phyloP scores from a whole-genome alignment of 2,797 vertebrate genomes.

The Sebastiscus tertius region DNA sequence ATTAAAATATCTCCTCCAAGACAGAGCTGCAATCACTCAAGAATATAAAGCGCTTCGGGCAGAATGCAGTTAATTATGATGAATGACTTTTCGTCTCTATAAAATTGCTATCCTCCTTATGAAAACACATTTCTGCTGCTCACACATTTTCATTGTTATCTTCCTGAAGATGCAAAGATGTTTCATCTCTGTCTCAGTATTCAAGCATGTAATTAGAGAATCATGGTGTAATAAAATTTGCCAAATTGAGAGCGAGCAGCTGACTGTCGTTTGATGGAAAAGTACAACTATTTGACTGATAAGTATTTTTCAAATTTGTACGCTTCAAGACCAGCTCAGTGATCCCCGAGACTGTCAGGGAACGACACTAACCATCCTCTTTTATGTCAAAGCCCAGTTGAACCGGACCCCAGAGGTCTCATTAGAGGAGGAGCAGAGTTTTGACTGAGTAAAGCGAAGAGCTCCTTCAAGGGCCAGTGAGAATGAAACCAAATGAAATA shows the following conservation, averaged over 20 bases:
- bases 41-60: conserved; percentile 25
- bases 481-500: conserved; percentile 54
- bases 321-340: conserved; percentile 24
- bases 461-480: conserved; percentile 73
- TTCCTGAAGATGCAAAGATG: conserved; percentile 20
- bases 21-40: conserved; percentile 12
- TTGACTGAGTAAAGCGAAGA: conserved; percentile 52
- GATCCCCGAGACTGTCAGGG: conserved; percentile 41
- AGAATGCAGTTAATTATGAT: conserved; percentile 2
- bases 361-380: conserved; percentile 47
- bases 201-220: conserved; percentile 56
- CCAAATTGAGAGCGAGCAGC: conserved; percentile 33
- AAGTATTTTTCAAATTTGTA: conserved; percentile 15
- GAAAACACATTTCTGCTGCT: conserved; percentile 48
- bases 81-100: conserved; percentile 41
- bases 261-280: conserved; percentile 27
- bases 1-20: conserved; percentile 30
- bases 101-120: conserved; percentile 26
- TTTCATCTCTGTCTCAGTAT: conserved; percentile 47
- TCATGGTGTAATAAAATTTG: conserved; percentile 20
- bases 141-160: conserved; percentile 51
- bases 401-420: conserved; percentile 72
- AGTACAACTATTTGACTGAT: conserved; percentile 5
- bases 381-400: conserved; percentile 59
- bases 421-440: conserved; percentile 72